Evolutionary conservation across 2,888 invertebrate genomes (phyloP).

Genomic region (Rhagophthalmus giganteus): DNA sequence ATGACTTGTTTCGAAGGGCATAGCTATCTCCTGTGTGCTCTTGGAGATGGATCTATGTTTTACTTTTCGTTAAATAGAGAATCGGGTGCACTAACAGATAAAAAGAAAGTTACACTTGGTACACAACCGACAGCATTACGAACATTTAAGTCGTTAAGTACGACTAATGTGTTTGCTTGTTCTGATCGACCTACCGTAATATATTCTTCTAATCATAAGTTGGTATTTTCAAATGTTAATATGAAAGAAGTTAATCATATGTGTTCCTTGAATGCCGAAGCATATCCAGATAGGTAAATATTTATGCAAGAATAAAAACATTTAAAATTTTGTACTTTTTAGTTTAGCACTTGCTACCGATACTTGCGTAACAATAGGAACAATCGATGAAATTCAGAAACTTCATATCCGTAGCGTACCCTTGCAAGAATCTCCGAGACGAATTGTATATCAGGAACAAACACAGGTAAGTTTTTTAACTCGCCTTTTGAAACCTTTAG

Average conservation of each 20-base stretch:
- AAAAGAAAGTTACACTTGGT: constrained; percentile 94
- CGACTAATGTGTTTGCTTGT: constrained; percentile 97
- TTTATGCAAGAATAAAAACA: too few species aligned
- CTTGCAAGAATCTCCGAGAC: constrained; percentile 88
- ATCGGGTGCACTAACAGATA: constrained; percentile 77
- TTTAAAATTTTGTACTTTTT: constrained; percentile 33
- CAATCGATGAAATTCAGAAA: constrained; percentile 98
- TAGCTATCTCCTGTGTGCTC: constrained; percentile 85
- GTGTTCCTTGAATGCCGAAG: constrained; percentile 95
- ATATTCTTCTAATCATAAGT: constrained; percentile 97
- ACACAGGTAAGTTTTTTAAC: constrained; percentile 74
- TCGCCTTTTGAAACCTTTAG: too few species aligned
- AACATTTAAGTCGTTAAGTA: constrained; percentile 86
- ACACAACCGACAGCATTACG: constrained; percentile 94
- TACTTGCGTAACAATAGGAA: constrained; percentile 89
- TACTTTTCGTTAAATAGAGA: constrained; percentile 85
- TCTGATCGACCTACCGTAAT: constrained; percentile 98
- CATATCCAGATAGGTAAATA: constrained; percentile 87
- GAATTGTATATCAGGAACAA: constrained; percentile 93
- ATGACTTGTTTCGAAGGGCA: constrained; percentile 93
- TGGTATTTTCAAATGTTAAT: constrained; percentile 98
- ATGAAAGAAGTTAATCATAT: constrained; percentile 94
- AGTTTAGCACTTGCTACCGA: constrained; percentile 88
- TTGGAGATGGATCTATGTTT: constrained; percentile 97
- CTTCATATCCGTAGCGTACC: constrained; percentile 95